A percentile compares a stretch with the other conserved stretches of the same genome.
Conservation (phyloP, 2,797 vertebrate genomes). For the Tachyglossus aculeatus region DNA sequence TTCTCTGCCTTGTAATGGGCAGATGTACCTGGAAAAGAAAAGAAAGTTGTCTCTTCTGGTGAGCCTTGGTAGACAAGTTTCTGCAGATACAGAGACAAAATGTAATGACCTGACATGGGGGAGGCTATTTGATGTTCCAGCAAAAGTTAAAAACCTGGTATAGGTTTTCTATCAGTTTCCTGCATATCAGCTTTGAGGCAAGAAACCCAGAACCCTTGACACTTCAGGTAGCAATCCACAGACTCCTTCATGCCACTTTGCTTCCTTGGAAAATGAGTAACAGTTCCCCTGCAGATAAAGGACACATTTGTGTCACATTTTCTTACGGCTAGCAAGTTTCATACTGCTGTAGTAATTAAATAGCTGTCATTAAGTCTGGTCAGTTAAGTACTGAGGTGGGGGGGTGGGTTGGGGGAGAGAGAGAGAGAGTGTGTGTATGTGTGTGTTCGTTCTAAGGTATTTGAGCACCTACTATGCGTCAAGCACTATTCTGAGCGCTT, state of each 20-base stretch:
- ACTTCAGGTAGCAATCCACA: background rate
- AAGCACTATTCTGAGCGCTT: too few relatives aligned
- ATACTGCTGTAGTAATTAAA: too few relatives aligned
- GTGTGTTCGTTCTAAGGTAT: too few relatives aligned
- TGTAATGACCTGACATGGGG: too few relatives aligned
- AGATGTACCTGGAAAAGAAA: background rate
- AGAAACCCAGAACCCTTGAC: background rate
- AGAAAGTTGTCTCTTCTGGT: background rate
- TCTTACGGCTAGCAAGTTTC: too few relatives aligned
- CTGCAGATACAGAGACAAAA: too few relatives aligned
- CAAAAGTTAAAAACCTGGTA: background rate
- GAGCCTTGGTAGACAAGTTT: background rate
- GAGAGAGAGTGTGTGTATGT: too few relatives aligned
- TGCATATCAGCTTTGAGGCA: background rate
- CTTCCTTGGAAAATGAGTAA: background rate
- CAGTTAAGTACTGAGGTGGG: too few relatives aligned
- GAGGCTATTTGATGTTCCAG: background rate
- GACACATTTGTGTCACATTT: background rate
- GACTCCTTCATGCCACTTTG: background rate
- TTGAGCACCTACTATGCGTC: too few relatives aligned
- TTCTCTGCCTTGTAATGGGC: background rate
- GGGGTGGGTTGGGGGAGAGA: too few relatives aligned
- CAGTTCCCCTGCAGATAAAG: rapidly evolving
- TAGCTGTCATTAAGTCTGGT: too few relatives aligned
- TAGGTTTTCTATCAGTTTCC: background rate